Evolutionary conservation across 2,888 invertebrate genomes (phyloP), one percentile per base, ranked within the genome.

Genomic region (Nymphalis c-album): DNA sequence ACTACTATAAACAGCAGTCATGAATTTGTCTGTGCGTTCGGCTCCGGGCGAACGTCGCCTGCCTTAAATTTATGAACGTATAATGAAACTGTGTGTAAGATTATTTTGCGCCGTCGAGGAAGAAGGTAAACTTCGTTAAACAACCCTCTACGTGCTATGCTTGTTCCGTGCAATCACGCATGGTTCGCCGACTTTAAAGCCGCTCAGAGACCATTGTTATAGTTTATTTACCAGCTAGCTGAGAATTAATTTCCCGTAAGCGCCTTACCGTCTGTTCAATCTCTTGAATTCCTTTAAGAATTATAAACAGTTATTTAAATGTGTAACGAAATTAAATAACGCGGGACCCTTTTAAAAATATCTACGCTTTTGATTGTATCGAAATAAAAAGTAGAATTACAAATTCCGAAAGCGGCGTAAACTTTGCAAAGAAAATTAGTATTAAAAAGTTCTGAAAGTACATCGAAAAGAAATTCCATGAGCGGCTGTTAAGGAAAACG

Each of bases 361-460:
- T 17, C 60, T 22, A 51, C 58, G 47, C 48, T 51, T 67, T 63
- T 68, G 65, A 69, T 69, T 70, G 69, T 53, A 61, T 63, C 59
- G 50, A 63, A 71, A 68, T 68, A 68, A 67, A 73, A 73, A 64
- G 64, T 66, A 68, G 51, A 64, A 66, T 70, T 71, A 60, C 60
- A 65, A 72, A 73, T 71, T 67, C 61, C 65, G 51, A 59, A 64
- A 59, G 57, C 55, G 63, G 62, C 58, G 51, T 63, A 67, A 69
- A 72, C 63, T 70, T 68, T 58, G 60, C 64, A 65, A 69, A 63
- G 64, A 60, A 73, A 73, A 71, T 63, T 64, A 65, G 60, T 70
- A 70, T 67, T 66, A 57, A 64, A 63, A 60, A 35, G 47, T 55
- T 47, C 55, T 8, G 50, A 53, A 63, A 63, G 59, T 70, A 71